phyloP scores from a whole-genome alignment of 2,797 vertebrate species.

The Paramormyrops hopkinsi region DNA sequence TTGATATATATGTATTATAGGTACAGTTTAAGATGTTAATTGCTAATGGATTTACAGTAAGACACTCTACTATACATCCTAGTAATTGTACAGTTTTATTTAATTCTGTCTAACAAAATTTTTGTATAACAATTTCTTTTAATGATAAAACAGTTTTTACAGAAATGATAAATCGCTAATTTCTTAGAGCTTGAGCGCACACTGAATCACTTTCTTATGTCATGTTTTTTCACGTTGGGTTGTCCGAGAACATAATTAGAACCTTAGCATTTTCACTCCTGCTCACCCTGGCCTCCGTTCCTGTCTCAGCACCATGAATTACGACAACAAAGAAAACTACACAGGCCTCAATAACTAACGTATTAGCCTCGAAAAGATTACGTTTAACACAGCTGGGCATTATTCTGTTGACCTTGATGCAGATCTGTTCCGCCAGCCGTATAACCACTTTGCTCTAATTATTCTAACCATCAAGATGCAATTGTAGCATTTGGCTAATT shows the following conservation, averaged over 20 bases:
- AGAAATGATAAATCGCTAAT: neutral
- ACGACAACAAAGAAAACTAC: constrained; percentile 31
- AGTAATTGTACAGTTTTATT: neutral
- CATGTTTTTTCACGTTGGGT: neutral
- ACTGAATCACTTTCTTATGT: neutral
- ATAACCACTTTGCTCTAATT: constrained; percentile 46
- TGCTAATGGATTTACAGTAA: neutral
- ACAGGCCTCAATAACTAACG: constrained; percentile 40
- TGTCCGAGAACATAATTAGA: neutral
- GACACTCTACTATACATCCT: neutral
- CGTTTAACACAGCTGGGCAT: constrained; percentile 42
- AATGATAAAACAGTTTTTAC: neutral
- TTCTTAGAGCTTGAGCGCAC: neutral
- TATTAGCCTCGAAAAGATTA: constrained; percentile 44
- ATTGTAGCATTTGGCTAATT: constrained; percentile 50
- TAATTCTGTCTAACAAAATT: neutral
- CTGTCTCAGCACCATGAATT: constrained; percentile 35
- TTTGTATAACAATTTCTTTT: neutral
- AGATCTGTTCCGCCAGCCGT: constrained; percentile 30
- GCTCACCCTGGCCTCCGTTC: constrained; percentile 20
- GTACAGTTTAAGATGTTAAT: neutral
- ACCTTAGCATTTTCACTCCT: neutral
- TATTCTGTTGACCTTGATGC: constrained; percentile 44
- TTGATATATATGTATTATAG: neutral
- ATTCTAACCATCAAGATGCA: constrained; percentile 41